Percentiles rank a stretch among this genome's conserved stretches.
Evolutionary conservation across 2,113 vertebrate species (phyloP).

Genomic region (Neogale vison): DNA sequence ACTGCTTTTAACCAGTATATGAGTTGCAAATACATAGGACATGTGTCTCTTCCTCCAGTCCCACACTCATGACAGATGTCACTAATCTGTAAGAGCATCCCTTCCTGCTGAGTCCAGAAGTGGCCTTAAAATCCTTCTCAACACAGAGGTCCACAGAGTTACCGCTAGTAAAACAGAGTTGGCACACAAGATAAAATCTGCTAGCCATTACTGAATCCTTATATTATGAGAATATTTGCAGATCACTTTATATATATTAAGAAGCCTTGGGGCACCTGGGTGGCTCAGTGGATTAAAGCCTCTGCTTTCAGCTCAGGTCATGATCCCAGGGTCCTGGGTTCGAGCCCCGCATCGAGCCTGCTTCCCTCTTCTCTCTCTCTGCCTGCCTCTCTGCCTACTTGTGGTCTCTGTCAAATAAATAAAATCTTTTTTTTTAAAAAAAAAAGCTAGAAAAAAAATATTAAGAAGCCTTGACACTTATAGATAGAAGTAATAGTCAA

Average conservation of each 20-base stretch:
- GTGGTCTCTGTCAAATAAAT: too few species aligned
- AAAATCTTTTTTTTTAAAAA: too few species aligned
- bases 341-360: too few species aligned
- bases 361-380: too few species aligned
- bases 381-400: too few species aligned
- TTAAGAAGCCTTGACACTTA: neutral
- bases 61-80: conserved; percentile 16
- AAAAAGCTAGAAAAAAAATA: neutral
- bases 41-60: neutral
- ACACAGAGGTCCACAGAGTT: neutral
- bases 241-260: conserved; percentile 7
- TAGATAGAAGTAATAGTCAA: neutral
- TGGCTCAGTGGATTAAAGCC: too few species aligned
- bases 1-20: neutral
- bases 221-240: neutral
- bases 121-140: neutral
- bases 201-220: neutral
- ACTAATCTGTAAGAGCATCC: neutral
- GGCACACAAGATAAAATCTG: neutral
- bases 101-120: conserved; percentile 22
- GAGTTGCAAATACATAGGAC: neutral
- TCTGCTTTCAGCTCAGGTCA: too few species aligned
- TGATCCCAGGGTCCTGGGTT: too few species aligned
- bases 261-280: neutral
- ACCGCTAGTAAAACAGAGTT: neutral